Conservation (phyloP, 1,140 invertebrate genomes). For the Contarinia nasturtii region DNA sequence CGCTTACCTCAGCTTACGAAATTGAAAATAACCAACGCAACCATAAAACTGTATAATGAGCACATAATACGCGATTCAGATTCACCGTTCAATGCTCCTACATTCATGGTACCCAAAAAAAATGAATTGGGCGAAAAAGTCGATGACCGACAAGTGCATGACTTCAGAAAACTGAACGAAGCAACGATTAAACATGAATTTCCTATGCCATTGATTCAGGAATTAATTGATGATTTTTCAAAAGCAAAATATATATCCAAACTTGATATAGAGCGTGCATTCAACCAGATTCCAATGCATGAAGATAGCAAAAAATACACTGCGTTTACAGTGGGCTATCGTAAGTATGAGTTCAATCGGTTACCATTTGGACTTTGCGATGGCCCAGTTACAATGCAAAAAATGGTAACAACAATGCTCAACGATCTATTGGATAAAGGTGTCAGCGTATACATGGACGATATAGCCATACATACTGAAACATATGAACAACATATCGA, state of each 20-base stretch:
- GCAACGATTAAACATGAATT: constrained; percentile 21
- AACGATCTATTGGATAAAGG: constrained; percentile 12
- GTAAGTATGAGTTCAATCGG: constrained; percentile 20
- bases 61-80: constrained; percentile 7
- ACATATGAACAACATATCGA: constrained; percentile 16
- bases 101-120: constrained; percentile 6
- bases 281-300: constrained; percentile 28
- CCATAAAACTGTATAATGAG: constrained; percentile 7
- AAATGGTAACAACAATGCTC: constrained; percentile 21
- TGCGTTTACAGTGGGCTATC: constrained; percentile 21
- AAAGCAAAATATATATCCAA: constrained; percentile 24
- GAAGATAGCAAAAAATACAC: constrained; percentile 23
- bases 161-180: constrained; percentile 16
- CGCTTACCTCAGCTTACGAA: constrained; percentile 1
- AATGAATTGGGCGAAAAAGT: constrained; percentile 8
- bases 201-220: constrained; percentile 28
- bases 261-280: constrained; percentile 27
- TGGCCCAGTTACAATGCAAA: constrained; percentile 25
- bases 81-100: constrained; percentile 6
- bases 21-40: too few relatives aligned
- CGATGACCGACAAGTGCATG: constrained; percentile 13
- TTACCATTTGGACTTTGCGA: constrained; percentile 26
- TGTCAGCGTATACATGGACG: constrained; percentile 24
- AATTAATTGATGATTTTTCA: constrained; percentile 24
- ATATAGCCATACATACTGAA: constrained; percentile 19